A percentile compares a stretch with the other conserved stretches of the same genome.
Conservation (phyloP, 2,797 vertebrate species). For the Sus cebifrons region DNA sequence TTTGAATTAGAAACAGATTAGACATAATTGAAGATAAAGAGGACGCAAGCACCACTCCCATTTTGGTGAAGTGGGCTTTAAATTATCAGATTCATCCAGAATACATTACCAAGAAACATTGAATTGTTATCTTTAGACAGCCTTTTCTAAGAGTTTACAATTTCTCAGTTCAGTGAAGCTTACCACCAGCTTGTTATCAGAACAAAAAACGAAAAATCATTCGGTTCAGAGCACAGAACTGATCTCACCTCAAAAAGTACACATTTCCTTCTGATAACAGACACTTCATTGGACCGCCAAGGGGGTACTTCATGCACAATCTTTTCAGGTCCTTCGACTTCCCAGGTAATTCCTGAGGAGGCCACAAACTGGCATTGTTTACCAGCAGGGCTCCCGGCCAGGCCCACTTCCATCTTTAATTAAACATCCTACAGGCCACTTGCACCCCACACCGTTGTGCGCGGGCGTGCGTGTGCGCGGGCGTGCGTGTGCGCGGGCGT, state of each 20-base stretch:
- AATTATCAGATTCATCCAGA: slow-evolving; percentile 98
- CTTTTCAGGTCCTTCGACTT: slow-evolving; percentile 93
- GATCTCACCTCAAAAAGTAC: slow-evolving; percentile 97
- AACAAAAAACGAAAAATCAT: slow-evolving; percentile 94
- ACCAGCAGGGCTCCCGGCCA: slow-evolving; percentile 64
- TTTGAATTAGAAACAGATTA: slow-evolving; percentile 93
- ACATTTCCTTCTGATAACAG: slow-evolving; percentile 95
- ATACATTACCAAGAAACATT: slow-evolving; percentile 97
- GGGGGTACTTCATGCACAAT: slow-evolving; percentile 93
- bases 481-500: neutral
- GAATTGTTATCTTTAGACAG: slow-evolving; percentile 99
- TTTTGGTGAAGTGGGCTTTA: slow-evolving; percentile 94
- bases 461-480: rapidly evolving
- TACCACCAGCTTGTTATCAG: slow-evolving; percentile 98
- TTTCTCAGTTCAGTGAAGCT: slow-evolving; percentile 99
- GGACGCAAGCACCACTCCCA: slow-evolving; percentile 90
- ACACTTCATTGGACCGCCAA: slow-evolving; percentile 93
- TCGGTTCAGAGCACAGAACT: slow-evolving; percentile 96
- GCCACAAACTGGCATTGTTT: slow-evolving; percentile 79
- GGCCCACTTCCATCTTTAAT: neutral
- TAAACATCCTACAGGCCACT: neutral
- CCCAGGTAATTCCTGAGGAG: slow-evolving; percentile 93
- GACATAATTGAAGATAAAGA: slow-evolving; percentile 93
- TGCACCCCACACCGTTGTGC: neutral
- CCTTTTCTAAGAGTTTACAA: slow-evolving; percentile 99